phyloP scores from a whole-genome alignment of 2,113 vertebrate species.

The Cavia aperea region DNA sequence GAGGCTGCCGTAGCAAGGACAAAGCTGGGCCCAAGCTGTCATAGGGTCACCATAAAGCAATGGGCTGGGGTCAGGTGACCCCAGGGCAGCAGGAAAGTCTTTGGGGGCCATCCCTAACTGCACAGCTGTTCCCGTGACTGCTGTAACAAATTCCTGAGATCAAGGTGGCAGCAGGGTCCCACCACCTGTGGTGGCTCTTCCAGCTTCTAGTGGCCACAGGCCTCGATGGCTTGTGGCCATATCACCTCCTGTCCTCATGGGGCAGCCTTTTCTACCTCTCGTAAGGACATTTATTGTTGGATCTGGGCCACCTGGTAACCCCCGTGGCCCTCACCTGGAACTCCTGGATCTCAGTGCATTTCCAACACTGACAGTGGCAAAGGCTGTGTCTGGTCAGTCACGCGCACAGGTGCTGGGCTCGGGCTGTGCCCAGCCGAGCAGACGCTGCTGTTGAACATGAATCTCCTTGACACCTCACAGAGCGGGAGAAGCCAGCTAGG shows the following conservation, averaged over 20 bases:
- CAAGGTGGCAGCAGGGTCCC: too few relatives aligned
- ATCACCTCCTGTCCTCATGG: neutral
- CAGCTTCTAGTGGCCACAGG: neutral
- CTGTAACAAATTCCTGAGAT: neutral
- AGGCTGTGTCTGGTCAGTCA: neutral
- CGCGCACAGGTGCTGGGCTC: too few relatives aligned
- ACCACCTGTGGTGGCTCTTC: neutral
- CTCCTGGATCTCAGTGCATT: neutral
- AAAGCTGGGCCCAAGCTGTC: neutral
- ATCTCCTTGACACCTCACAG: rapidly evolving
- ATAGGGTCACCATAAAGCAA: neutral
- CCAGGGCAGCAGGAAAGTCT: neutral
- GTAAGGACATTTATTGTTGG: neutral
- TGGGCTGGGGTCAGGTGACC: neutral
- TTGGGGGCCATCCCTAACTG: neutral
- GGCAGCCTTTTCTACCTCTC: neutral
- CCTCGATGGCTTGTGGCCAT: neutral
- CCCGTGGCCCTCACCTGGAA: too few relatives aligned
- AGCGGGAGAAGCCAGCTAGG: neutral
- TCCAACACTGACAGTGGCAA: neutral
- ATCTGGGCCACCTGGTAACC: neutral
- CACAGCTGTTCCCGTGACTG: neutral
- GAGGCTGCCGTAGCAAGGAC: neutral
- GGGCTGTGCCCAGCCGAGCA: neutral
- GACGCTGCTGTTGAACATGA: rapidly evolving